Evolutionary conservation across 2,113 vertebrate genomes (phyloP).

Genomic region (Leucoraja erinaceus): DNA sequence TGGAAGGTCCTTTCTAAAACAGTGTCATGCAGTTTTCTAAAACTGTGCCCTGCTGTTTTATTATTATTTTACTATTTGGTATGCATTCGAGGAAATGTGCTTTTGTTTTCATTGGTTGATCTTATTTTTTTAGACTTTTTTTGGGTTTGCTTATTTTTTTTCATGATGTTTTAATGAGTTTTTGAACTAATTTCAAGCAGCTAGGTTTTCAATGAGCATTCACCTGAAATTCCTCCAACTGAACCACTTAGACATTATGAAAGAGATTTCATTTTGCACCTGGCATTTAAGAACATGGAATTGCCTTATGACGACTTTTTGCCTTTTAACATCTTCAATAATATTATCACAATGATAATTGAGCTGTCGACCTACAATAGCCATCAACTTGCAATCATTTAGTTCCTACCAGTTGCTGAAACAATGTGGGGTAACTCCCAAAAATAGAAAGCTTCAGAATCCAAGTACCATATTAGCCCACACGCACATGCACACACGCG

Average conservation of each 20-base stretch:
- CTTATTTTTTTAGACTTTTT: background rate
- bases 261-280: background rate
- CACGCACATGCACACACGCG: background rate
- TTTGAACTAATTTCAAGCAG: background rate
- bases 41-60: background rate
- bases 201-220: background rate
- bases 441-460: background rate
- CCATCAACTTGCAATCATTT: background rate
- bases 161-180: background rate
- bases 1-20: background rate
- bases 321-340: background rate
- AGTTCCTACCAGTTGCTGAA: background rate
- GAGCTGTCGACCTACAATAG: background rate
- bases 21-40: background rate
- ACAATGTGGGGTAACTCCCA: background rate
- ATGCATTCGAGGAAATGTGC: background rate
- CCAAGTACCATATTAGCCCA: background rate
- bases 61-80: background rate
- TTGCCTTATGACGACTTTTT: background rate
- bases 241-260: background rate
- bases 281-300: background rate
- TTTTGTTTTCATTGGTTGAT: background rate
- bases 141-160: background rate
- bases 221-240: background rate
- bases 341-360: background rate